Conservation (phyloP, 2,797 vertebrate genomes). For the Simalia tracyae region DNA sequence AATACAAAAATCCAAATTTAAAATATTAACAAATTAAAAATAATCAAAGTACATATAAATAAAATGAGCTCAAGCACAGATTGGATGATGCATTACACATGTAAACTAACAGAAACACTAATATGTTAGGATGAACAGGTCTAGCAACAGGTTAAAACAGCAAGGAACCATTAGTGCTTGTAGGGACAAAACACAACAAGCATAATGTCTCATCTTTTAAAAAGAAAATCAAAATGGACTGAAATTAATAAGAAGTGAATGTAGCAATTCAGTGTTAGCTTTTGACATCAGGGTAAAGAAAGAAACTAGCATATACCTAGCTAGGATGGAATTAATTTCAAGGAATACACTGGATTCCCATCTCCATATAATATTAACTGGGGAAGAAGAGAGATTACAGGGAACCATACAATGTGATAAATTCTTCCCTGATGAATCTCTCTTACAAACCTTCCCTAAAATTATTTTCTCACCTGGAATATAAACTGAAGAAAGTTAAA, state of each 20-base stretch:
- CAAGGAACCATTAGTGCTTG: conserved; percentile 90
- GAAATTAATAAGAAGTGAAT: conserved; percentile 45
- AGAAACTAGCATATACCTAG: not conserved
- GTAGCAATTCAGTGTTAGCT: conserved; percentile 73
- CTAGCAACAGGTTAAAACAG: conserved; percentile 84
- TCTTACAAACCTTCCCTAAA: not conserved
- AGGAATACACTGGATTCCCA: not conserved
- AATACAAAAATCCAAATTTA: conserved; percentile 79
- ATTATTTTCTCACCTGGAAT: not conserved
- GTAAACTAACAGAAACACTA: conserved; percentile 84
- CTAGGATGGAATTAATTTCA: not conserved
- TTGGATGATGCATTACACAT: conserved; percentile 88
- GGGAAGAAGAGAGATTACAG: not conserved
- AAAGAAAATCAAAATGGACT: conserved; percentile 47
- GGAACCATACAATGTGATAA: not conserved
- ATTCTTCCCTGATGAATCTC: not conserved
- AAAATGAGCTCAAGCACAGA: conserved; percentile 91
- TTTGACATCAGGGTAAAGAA: conserved; percentile 3
- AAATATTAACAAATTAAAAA: conserved; percentile 53
- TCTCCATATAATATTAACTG: not conserved
- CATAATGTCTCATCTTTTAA: conserved; percentile 88
- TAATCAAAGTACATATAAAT: conserved; percentile 70
- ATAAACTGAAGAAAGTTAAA: not conserved
- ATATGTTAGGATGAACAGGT: conserved; percentile 88
- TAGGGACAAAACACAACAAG: conserved; percentile 82